Evolutionary conservation across 2,888 invertebrate species (phyloP).

Genomic region (Rhogogaster chlorosoma): DNA sequence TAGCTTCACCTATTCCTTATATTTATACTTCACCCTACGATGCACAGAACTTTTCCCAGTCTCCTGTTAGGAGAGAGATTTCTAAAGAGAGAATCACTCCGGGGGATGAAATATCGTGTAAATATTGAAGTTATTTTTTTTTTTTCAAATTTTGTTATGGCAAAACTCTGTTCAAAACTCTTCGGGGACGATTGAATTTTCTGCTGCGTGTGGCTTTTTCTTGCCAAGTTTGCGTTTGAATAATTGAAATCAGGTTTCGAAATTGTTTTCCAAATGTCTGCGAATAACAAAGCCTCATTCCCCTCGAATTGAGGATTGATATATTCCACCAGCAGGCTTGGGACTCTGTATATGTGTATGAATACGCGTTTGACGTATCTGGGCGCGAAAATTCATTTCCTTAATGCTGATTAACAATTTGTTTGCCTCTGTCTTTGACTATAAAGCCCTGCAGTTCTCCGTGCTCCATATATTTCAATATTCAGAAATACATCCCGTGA

Average conservation of each 20-base stretch:
- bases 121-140: not conserved
- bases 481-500: not conserved
- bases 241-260: constrained; percentile 4
- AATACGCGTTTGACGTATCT: not conserved
- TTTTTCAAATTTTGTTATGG: not conserved
- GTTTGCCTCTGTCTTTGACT: not conserved
- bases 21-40: not conserved
- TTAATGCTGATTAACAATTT: not conserved
- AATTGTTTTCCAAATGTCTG: not conserved
- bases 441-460: not conserved
- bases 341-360: not conserved
- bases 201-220: not conserved
- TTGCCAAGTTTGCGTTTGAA: not conserved
- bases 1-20: not conserved
- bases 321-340: not conserved
- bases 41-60: not conserved
- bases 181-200: not conserved
- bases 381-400: not conserved
- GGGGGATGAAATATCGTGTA: not conserved
- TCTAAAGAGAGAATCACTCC: not conserved
- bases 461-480: not conserved
- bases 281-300: not conserved
- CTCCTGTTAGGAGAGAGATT: not conserved
- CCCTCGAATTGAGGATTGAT: not conserved
- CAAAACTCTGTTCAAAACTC: not conserved